Evolutionary conservation across 2,797 vertebrate species (phyloP).

Genomic region (Rhyacichthys aspro): DNA sequence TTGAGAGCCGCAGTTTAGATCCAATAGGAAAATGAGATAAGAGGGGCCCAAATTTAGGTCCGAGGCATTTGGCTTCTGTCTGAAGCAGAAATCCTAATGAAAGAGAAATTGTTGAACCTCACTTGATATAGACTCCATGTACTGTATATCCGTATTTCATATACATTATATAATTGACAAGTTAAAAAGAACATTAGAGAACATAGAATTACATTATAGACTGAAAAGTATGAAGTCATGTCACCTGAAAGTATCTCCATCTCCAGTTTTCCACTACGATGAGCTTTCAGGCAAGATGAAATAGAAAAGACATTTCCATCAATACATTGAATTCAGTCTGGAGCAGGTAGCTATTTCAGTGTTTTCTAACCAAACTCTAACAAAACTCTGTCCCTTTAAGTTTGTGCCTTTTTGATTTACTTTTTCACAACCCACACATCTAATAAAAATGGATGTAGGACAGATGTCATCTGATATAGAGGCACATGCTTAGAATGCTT

Average conservation of each 20-base stretch:
- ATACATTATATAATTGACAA: conserved; percentile 32
- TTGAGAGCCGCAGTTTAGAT: conserved; percentile 76
- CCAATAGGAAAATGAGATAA: conserved; percentile 80
- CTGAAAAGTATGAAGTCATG: conserved; percentile 25
- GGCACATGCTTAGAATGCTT: background rate
- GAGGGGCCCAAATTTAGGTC: conserved; percentile 65
- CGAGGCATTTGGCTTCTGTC: conserved; percentile 58
- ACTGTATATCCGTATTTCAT: no score
- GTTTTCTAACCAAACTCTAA: conserved; percentile 25
- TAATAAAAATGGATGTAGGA: conserved; percentile 1
- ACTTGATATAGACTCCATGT: background rate
- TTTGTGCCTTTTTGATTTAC: background rate
- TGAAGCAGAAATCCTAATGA: conserved; percentile 33
- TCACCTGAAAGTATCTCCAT: conserved; percentile 15
- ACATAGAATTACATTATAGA: no score
- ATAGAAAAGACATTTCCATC: conserved; percentile 31
- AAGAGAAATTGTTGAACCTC: conserved; percentile 27
- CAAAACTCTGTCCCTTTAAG: conserved; percentile 6
- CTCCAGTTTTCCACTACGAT: conserved; percentile 14
- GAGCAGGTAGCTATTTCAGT: conserved; percentile 24
- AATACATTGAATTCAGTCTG: conserved; percentile 23
- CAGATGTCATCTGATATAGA: conserved; percentile 6
- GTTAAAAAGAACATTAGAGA: no score
- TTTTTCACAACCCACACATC: conserved; percentile 16
- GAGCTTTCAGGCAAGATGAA: conserved; percentile 22